Conservation (phyloP, 2,888 invertebrate species). For the Drosophila demipolita region DNA sequence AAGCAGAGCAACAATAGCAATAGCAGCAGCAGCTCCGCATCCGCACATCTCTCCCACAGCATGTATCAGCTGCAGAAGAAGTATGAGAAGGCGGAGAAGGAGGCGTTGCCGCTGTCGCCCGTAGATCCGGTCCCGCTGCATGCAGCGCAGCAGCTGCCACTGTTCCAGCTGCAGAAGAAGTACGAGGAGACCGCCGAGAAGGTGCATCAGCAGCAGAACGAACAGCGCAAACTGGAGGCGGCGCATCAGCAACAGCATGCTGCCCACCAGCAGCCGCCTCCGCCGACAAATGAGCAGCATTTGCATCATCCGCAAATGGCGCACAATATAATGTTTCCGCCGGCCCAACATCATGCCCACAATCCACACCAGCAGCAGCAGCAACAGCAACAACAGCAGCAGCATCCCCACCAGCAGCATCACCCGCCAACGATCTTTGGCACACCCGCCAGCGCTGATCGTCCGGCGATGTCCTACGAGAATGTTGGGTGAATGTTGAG, state of each 20-base stretch:
- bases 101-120: conserved; percentile 82
- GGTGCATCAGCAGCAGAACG: conserved; percentile 82
- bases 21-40: conserved; percentile 57
- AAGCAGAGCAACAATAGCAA: conserved; percentile 70
- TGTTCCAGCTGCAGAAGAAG: conserved; percentile 83
- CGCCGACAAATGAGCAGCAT: conserved; percentile 83
- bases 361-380: conserved; percentile 82
- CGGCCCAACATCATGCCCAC: conserved; percentile 82
- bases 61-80: conserved; percentile 84
- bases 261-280: conserved; percentile 82
- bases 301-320: conserved; percentile 84
- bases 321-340: conserved; percentile 83
- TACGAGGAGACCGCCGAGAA: conserved; percentile 83
- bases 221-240: conserved; percentile 82
- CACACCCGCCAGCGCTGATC: conserved; percentile 77
- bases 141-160: conserved; percentile 81
- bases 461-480: conserved; percentile 83
- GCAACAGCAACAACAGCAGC: conserved; percentile 76
- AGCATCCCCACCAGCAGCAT: conserved; percentile 64
- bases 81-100: conserved; percentile 82
- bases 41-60: conserved; percentile 81
- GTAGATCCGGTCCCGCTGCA: conserved; percentile 79
- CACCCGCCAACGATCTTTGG: conserved; percentile 82
- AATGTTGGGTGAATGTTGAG: conserved; percentile 84
- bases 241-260: conserved; percentile 79